Base-by-base conservation (phyloP, 1,140 invertebrate species). In the Helicoverpa zea region DNA sequence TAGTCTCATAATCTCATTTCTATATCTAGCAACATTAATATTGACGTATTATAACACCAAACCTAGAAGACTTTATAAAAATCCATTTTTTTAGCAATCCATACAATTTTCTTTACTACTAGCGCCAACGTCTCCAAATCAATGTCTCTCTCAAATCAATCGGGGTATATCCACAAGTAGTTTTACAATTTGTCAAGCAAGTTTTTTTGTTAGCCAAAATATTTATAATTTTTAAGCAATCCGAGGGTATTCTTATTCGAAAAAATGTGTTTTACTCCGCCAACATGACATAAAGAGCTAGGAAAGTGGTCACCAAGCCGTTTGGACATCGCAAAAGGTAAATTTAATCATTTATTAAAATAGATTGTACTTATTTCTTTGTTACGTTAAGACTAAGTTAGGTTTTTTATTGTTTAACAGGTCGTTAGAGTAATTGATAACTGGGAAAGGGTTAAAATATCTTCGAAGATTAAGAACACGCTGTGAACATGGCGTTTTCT, bases 401-500 rank as follows among this genome's bases (percentile, higher is more conserved):
- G 43, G 9, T 11, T 63, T 43, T 51, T 47, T 18, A 66, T 77
- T 66, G 75, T 66, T 51, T 66, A 43, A n/a, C 49, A 77, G 75
- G 47, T 77, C 29, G 49, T 43, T 77, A 49, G 51, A 54, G n/a
- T 18, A 23, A 49, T 30, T 54, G 61, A 54, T 43, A 77, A 56
- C 61, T 64, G 59, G 49, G 52, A 23, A 66, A 64, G 66, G 43
- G 23, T 16, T 30, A 1, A 47, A 47, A 79, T 43, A 16, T 7
- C 23, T 54, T 58, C 23, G 29, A 30, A 35, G 13, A 59, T 5
- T 13, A 35, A 13, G n/a, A 18, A 10, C n/a, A 79, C 56, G 49
- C 35, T 30, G 16, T 11, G 14, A 81, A 82, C 83, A 94, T 94
- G 93, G 91, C 92, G 89, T 94, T 93, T 86, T 91, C 93, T 13